Evolutionary conservation across 1,140 invertebrate species (phyloP).

Genomic region (Rhopalosiphum maidis): DNA sequence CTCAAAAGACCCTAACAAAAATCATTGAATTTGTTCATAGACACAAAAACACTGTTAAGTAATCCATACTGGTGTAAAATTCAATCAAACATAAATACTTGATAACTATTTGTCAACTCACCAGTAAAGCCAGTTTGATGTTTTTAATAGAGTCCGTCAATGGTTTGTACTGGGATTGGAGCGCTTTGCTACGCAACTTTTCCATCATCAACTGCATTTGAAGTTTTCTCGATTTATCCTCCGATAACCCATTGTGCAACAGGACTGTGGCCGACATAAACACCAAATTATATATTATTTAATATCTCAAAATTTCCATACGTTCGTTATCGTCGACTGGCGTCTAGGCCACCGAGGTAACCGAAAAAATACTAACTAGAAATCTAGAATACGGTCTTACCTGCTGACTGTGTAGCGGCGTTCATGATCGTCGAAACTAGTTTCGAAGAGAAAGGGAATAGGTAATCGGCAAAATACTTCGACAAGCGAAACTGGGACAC

Average conservation of each 20-base stretch:
- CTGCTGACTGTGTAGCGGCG: slow-evolving; percentile 45
- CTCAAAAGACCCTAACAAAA: no score
- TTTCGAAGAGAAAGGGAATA: slow-evolving; percentile 47
- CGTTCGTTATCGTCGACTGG: background rate
- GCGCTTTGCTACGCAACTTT: slow-evolving; percentile 78
- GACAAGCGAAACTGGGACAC: slow-evolving; percentile 30
- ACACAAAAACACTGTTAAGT: background rate
- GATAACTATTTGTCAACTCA: slow-evolving; percentile 64
- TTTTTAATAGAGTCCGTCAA: slow-evolving; percentile 85
- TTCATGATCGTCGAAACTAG: slow-evolving; percentile 48
- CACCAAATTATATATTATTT: background rate
- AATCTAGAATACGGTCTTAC: slow-evolving; percentile 2
- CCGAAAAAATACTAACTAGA: background rate
- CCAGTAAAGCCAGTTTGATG: slow-evolving; percentile 81
- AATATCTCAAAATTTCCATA: background rate
- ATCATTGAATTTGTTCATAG: background rate
- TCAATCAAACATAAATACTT: background rate
- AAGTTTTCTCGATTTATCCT: slow-evolving; percentile 61
- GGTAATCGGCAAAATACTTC: slow-evolving; percentile 13
- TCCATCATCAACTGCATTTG: slow-evolving; percentile 84
- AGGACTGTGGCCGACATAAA: slow-evolving; percentile 42
- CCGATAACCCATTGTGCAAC: slow-evolving; percentile 36
- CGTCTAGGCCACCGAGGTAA: background rate
- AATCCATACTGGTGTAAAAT: background rate
- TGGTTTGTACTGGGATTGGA: slow-evolving; percentile 72